Percentiles rank a stretch among this genome's conserved stretches.
phyloP scores from a whole-genome alignment of 2,888 invertebrate genomes.

The Poecilus cupreus region DNA sequence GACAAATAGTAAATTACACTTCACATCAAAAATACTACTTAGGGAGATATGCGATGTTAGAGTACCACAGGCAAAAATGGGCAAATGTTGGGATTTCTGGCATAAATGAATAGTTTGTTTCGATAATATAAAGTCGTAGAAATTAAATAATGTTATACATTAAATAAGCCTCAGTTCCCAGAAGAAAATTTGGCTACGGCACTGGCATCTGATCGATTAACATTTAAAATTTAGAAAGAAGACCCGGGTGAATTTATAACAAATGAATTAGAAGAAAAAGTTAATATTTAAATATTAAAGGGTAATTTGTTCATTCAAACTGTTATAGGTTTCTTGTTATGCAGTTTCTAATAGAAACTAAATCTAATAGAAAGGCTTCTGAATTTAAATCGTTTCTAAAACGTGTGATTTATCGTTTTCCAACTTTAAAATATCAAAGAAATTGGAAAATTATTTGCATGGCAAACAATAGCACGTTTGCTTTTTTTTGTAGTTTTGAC shows the following conservation, averaged over 20 bases:
- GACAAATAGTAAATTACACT: no score
- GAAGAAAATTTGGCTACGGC: not conserved
- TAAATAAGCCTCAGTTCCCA: no score
- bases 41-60: no score
- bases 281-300: not conserved
- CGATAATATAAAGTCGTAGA: no score
- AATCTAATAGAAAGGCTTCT: no score
- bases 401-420: not conserved
- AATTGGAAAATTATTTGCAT: not conserved
- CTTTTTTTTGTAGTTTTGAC: not conserved
- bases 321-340: not conserved
- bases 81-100: no score
- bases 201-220: not conserved
- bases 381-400: no score
- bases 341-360: constrained; percentile 21
- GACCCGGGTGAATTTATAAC: not conserved
- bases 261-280: constrained; percentile 1
- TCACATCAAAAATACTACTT: no score
- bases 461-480: not conserved
- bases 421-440: constrained; percentile 3
- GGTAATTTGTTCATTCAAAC: not conserved
- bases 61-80: no score
- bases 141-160: no score
- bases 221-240: not conserved
- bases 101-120: no score